Evolutionary conservation across 2,113 vertebrate genomes (phyloP).

Genomic region (Bufo gargarizans): DNA sequence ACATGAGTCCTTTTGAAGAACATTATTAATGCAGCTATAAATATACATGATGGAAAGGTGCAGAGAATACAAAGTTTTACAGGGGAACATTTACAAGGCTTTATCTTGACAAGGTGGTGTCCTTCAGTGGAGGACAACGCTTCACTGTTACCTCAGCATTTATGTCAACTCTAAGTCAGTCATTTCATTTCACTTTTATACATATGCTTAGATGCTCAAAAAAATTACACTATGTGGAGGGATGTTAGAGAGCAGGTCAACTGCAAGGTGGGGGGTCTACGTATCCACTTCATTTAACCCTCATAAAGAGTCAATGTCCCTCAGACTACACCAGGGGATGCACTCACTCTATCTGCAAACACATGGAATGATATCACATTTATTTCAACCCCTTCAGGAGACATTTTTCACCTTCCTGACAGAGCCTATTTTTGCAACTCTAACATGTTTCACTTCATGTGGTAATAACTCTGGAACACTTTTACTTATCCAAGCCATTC

Average conservation of each 20-base stretch:
- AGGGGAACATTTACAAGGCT: conserved; percentile 64
- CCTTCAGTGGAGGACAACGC: conserved; percentile 74
- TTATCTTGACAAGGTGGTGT: conserved; percentile 76
- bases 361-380: neutral
- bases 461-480: too few species aligned
- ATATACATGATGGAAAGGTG: conserved; percentile 60
- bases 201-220: conserved; percentile 95
- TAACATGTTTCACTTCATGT: too few species aligned
- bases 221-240: conserved; percentile 77
- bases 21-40: conserved; percentile 56
- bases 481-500: too few species aligned
- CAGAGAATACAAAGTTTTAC: conserved; percentile 65
- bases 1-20: conserved; percentile 48
- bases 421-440: too few species aligned
- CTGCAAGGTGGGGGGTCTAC: conserved; percentile 66
- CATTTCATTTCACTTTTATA: conserved; percentile 95
- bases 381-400: neutral
- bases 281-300: conserved; percentile 52
- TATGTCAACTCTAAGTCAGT: conserved; percentile 93
- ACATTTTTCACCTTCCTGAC: too few species aligned
- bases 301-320: neutral
- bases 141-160: conserved; percentile 92
- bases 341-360: neutral
- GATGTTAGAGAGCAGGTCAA: conserved; percentile 66
- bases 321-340: neutral